A percentile compares a stretch with the other conserved stretches of the same genome.
These are phyloP conservation scores for Poeciliopsis turneri DNA, from an alignment of 2,797 vertebrate species.

Conservation along the genomic window DNA sequence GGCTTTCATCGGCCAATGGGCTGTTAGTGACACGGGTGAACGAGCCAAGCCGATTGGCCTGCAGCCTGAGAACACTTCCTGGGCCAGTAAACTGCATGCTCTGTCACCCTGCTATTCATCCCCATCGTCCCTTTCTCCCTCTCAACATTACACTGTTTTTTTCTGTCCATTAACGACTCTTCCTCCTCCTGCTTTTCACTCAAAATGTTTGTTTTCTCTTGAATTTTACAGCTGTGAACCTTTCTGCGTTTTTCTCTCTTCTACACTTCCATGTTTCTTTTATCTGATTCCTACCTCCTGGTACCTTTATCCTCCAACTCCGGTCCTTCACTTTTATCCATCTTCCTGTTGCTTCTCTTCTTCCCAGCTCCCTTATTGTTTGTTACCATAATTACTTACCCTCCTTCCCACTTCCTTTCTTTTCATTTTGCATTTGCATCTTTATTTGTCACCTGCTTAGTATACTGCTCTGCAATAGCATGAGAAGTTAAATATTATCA, in stretches of 20 bases:
- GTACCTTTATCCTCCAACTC: not conserved
- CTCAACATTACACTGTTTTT: constrained; percentile 34
- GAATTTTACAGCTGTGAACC: constrained; percentile 7
- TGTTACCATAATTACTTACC: not conserved
- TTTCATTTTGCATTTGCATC: not conserved
- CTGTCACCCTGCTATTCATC: constrained; percentile 61
- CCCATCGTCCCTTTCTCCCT: constrained; percentile 28
- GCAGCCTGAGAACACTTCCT: constrained; percentile 79
- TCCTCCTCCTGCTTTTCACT: constrained; percentile 24
- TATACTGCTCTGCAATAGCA: not conserved
- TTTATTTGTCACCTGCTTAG: not conserved
- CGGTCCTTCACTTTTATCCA: not conserved
- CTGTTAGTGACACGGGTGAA: constrained; percentile 73
- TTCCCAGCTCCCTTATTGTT: not conserved
- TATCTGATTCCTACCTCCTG: not conserved
- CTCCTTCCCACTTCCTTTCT: not conserved
- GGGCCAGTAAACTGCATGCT: constrained; percentile 72
- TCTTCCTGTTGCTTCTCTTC: not conserved
- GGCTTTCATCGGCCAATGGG: constrained; percentile 79
- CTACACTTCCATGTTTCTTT: not conserved
- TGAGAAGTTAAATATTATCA: constrained; percentile 66
- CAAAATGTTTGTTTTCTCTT: constrained; percentile 17
- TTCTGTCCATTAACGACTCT: constrained; percentile 41
- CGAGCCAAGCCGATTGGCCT: constrained; percentile 78
- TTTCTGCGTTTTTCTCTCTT: not conserved